phyloP scores from a whole-genome alignment of 2,888 invertebrate species.

The Abscondita cerata region DNA sequence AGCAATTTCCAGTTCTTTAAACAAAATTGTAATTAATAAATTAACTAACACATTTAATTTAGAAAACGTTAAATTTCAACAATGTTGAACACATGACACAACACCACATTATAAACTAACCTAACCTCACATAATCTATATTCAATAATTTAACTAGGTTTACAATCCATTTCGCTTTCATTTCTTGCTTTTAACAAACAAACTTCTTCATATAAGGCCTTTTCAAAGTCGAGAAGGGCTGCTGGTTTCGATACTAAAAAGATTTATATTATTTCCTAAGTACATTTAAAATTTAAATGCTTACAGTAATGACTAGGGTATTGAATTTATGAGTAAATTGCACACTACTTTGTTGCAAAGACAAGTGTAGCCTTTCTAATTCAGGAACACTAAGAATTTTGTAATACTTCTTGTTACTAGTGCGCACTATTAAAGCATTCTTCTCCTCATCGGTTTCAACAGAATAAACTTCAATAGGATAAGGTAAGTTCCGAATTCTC shows the following conservation, averaged over 20 bases:
- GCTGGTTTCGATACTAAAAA: constrained; percentile 81
- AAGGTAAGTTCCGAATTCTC: constrained; percentile 81
- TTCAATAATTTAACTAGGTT: constrained; percentile 50
- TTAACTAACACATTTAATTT: too few relatives aligned
- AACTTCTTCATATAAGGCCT: constrained; percentile 59
- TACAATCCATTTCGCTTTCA: constrained; percentile 51
- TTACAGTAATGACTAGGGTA: constrained; percentile 77
- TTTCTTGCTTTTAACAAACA: constrained; percentile 51
- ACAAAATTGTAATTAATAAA: too few relatives aligned
- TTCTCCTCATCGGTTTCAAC: constrained; percentile 71
- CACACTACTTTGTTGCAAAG: constrained; percentile 69
- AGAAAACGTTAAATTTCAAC: background rate
- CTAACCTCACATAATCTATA: constrained; percentile 3
- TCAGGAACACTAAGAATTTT: constrained; percentile 77
- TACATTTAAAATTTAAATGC: constrained; percentile 40
- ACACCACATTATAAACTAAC: background rate
- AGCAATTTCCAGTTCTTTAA: too few relatives aligned
- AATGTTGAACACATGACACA: constrained; percentile 1
- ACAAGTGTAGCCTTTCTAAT: constrained; percentile 68
- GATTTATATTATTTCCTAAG: constrained; percentile 26
- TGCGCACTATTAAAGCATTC: constrained; percentile 71
- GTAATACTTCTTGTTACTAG: constrained; percentile 83
- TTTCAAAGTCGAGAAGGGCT: constrained; percentile 73
- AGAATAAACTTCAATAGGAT: constrained; percentile 73
- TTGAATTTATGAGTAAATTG: constrained; percentile 75